Evolutionary conservation across 2,888 invertebrate genomes (phyloP).

Genomic region (Cephus spinipes): DNA sequence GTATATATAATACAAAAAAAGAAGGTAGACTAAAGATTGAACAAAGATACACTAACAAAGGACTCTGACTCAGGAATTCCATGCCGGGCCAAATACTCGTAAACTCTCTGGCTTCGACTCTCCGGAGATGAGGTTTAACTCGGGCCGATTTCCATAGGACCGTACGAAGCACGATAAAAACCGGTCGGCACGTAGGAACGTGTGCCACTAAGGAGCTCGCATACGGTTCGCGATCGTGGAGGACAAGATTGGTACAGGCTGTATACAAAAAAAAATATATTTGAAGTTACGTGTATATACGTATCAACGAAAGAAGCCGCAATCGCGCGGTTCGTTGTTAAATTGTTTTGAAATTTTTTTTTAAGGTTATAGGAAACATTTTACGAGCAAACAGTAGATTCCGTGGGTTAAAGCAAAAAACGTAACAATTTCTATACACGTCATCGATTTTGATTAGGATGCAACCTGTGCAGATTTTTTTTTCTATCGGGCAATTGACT

Average conservation of each 20-base stretch:
- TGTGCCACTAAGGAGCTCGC: background rate
- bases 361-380: background rate
- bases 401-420: background rate
- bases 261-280: background rate
- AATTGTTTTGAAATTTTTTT: background rate
- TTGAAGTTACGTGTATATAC: background rate
- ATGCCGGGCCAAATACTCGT: conserved; percentile 1
- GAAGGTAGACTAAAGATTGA: background rate
- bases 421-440: background rate
- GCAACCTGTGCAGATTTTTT: background rate
- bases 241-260: background rate
- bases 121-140: background rate
- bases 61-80: conserved; percentile 3
- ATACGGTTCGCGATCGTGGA: background rate
- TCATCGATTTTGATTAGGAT: background rate
- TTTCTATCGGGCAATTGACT: background rate
- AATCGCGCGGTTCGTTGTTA: background rate
- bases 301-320: background rate
- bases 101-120: background rate
- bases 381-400: background rate
- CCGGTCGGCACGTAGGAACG: conserved; percentile 1
- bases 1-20: background rate
- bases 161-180: background rate
- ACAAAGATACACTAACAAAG: conserved; percentile 5
- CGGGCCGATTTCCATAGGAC: conserved; percentile 3